A percentile compares a stretch with the other conserved stretches of the same genome.
Evolutionary conservation across 2,797 vertebrate species (phyloP).

Genomic region (Salarias fasciatus): DNA sequence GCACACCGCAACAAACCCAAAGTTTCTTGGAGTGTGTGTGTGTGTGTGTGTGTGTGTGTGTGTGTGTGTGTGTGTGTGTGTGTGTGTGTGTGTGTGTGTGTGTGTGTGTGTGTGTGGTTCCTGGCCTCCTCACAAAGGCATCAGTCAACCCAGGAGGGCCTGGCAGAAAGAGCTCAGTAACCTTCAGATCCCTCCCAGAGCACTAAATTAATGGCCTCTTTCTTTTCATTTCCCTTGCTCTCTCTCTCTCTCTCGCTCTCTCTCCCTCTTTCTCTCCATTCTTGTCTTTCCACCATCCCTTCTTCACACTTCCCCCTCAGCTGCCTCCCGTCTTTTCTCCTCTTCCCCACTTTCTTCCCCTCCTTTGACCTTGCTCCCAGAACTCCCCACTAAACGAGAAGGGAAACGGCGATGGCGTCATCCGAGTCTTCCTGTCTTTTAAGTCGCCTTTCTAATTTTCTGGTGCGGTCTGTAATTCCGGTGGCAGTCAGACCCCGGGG

Average conservation of each 20-base stretch:
- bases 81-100: slow-evolving; percentile 42
- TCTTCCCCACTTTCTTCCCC: slow-evolving; percentile 17
- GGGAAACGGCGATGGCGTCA: slow-evolving; percentile 29
- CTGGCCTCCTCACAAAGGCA: slow-evolving; percentile 82
- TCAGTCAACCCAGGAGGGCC: slow-evolving; percentile 82
- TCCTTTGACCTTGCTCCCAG: slow-evolving; percentile 17
- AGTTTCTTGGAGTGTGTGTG: slow-evolving; percentile 50
- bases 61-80: slow-evolving; percentile 11
- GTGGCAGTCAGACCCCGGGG: neutral
- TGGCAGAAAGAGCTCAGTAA: slow-evolving; percentile 78
- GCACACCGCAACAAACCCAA: slow-evolving; percentile 63
- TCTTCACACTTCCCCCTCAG: slow-evolving; percentile 59
- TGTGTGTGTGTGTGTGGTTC: slow-evolving; percentile 65
- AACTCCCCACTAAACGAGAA: slow-evolving; percentile 20
- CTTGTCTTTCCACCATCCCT: slow-evolving; percentile 65
- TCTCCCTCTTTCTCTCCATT: slow-evolving; percentile 52
- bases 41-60: neutral
- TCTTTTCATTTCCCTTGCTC: slow-evolving; percentile 70
- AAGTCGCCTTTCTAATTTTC: slow-evolving; percentile 43
- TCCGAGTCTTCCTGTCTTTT: slow-evolving; percentile 33
- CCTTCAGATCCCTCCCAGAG: slow-evolving; percentile 81
- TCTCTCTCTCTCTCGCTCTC: slow-evolving; percentile 45
- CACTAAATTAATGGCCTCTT: slow-evolving; percentile 83
- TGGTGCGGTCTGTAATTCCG: slow-evolving; percentile 27
- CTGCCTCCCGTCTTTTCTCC: slow-evolving; percentile 37